These are phyloP conservation scores for Zosterops lateralis DNA, from an alignment of 2,113 vertebrate species.

Conservation along the genomic window DNA sequence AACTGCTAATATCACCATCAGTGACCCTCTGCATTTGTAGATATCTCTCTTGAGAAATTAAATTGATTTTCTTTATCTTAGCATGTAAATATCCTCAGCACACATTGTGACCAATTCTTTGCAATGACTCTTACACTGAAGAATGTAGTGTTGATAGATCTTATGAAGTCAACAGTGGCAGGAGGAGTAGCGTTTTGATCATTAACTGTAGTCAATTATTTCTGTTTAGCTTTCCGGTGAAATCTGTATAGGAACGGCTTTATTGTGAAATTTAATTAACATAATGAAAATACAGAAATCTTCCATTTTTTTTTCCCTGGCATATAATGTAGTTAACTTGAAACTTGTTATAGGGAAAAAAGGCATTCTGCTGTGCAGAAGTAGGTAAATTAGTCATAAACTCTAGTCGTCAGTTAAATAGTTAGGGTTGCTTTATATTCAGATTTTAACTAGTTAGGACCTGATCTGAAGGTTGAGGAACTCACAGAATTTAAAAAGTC, in stretches of 20 bases:
- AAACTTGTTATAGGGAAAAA: neutral
- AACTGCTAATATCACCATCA: neutral
- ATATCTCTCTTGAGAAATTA: neutral
- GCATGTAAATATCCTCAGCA: neutral
- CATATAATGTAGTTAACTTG: neutral
- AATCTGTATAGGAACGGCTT: neutral
- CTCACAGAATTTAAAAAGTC: neutral
- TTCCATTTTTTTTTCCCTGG: neutral
- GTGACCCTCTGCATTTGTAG: neutral
- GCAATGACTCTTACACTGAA: neutral
- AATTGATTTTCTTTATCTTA: slow-evolving; percentile 32
- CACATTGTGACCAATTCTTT: slow-evolving; percentile 16
- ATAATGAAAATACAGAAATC: neutral
- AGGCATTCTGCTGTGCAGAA: neutral
- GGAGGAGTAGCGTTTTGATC: neutral
- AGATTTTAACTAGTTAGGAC: neutral
- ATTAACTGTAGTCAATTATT: neutral
- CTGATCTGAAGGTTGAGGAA: neutral
- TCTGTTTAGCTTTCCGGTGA: neutral
- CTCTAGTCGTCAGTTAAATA: neutral
- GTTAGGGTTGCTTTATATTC: neutral
- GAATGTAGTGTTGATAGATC: slow-evolving; percentile 11
- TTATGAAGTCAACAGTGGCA: neutral
- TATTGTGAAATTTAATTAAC: neutral
- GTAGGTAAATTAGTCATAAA: neutral